Conservation (phyloP, 2,888 invertebrate genomes). For the Syrista parreyssii region DNA sequence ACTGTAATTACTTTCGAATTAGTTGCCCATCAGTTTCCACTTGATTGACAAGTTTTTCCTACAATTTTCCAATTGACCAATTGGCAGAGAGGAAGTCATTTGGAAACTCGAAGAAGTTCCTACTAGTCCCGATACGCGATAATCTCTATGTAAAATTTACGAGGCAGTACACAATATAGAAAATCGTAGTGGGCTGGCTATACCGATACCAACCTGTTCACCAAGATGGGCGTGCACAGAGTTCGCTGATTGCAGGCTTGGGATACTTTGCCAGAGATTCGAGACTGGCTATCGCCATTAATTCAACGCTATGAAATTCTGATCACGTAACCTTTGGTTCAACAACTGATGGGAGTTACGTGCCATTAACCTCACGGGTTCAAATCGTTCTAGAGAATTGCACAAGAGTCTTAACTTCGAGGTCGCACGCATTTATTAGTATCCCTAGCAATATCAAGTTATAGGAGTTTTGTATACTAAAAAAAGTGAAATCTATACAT, state of each 20-base stretch:
- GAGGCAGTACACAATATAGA: neutral
- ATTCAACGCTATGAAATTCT: constrained; percentile 7
- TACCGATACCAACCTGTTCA: neutral
- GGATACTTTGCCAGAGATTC: neutral
- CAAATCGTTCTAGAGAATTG: neutral
- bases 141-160: neutral
- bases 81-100: neutral
- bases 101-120: neutral
- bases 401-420: neutral
- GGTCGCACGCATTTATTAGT: neutral
- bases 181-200: neutral
- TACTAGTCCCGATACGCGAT: neutral
- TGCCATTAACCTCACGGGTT: neutral
- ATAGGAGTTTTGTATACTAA: neutral
- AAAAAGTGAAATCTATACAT: neutral
- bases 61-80: neutral
- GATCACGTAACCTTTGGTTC: constrained; percentile 13
- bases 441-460: neutral
- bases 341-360: constrained; percentile 2
- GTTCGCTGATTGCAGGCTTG: neutral
- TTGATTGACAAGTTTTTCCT: neutral
- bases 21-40: neutral
- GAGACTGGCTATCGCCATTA: neutral
- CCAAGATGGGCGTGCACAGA: neutral
- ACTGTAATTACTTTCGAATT: neutral